Base-by-base conservation (phyloP, 2,888 invertebrate species). In the Drosophila anceps region DNA sequence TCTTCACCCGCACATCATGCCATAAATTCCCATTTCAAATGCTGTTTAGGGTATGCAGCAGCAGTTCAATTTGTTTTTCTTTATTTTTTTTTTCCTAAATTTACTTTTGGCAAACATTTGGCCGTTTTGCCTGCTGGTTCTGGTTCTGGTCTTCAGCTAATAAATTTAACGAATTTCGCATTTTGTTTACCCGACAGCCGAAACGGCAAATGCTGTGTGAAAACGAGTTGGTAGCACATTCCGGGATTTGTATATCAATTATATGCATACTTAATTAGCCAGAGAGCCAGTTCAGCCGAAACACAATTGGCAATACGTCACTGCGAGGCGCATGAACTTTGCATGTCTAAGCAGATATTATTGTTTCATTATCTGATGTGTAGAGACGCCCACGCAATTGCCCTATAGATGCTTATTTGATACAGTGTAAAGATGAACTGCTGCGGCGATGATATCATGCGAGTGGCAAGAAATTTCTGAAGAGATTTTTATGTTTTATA, bases 201-300 rank as follows among this genome's bases (percentile, higher is more conserved):
- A 13, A 61, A 61, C 44, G 33, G 41, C 60, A 53, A 59, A 44
- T 51, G 43, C 7, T 63, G 41, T 46, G 18, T 20, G 24, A 10
- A 54, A 64, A 76, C 71, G 33, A 29, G 71, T 71, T 71, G n/a
- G 12, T 12, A 35, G 43, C 46, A 59, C 20, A 62, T 59, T 51
- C n/a, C 12, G 20, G 44, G 1, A 33, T n/a, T 35, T 33, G 51
- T 54, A 18, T 54, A 37, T 37, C 29, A 63, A 59, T 66, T 55
- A 37, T 35, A 9, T 33, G 61, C 55, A 44, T 33, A 55, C n/a
- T 55, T 57, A 57, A 60, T 62, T 55, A 60, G 35, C 15, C 59
- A 10, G 8, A 41, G 31, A 33, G 50, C 50, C n/a, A n/a, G 13
- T 13, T 33, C 50, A 1, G 50, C 31, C 50, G 18, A 50, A 50